A percentile compares a stretch with the other conserved stretches of the same genome.
Evolutionary conservation across 2,113 vertebrate genomes (phyloP).

Genomic region (Acanthisitta chloris): DNA sequence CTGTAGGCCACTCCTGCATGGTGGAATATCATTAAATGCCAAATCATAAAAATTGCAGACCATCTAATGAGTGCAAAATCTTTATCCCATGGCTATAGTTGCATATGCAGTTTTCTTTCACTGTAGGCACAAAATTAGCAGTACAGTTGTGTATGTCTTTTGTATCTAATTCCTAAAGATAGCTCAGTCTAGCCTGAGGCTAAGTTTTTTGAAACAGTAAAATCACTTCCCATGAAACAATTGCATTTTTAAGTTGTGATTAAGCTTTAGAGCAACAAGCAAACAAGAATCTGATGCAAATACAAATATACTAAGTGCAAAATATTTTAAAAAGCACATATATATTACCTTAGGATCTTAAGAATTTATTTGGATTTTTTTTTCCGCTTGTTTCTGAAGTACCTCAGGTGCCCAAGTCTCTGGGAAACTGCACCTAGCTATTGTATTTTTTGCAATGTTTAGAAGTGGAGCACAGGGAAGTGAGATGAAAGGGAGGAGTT

Average conservation of each 20-base stretch:
- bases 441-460: background rate
- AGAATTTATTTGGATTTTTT: background rate
- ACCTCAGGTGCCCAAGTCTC: background rate
- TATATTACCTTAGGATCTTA: background rate
- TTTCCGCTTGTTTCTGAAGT: background rate
- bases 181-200: background rate
- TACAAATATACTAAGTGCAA: background rate
- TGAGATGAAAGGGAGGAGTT: background rate
- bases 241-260: background rate
- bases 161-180: background rate
- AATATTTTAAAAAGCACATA: background rate
- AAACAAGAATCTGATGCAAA: background rate
- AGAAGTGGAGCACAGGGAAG: background rate
- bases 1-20: background rate
- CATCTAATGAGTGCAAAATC: background rate
- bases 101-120: background rate
- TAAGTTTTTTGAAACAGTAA: background rate
- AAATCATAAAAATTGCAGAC: background rate
- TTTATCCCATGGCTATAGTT: background rate
- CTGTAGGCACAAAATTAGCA: background rate
- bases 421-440: background rate
- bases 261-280: background rate
- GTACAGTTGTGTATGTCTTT: background rate
- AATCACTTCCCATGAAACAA: background rate
- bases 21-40: background rate